Percentiles rank a stretch among this genome's conserved stretches.
phyloP scores from a whole-genome alignment of 2,113 vertebrate species.

The Trogon surrucura region DNA sequence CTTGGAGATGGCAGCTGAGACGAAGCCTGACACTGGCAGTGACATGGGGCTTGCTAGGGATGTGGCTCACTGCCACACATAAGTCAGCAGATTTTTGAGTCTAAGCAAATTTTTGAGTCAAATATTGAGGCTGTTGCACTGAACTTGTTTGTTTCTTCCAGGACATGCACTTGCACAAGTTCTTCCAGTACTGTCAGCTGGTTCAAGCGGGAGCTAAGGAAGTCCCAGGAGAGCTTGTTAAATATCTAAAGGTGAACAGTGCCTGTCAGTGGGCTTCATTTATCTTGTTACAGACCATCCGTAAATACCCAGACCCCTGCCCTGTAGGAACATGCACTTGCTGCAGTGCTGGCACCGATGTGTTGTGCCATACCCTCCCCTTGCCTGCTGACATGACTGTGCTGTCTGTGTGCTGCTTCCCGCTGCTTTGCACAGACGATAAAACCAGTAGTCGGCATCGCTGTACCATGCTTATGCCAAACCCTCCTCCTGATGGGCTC shows the following conservation, averaged over 20 bases:
- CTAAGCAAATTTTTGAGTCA: too few species aligned
- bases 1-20: neutral
- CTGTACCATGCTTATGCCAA: neutral
- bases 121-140: neutral
- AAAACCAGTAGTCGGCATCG: neutral
- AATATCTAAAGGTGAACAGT: constrained; percentile 90
- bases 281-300: neutral
- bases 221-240: constrained; percentile 89
- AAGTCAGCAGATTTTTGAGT: neutral
- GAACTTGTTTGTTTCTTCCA: constrained; percentile 65
- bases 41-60: neutral
- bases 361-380: neutral
- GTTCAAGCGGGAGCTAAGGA: constrained; percentile 83
- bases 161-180: constrained; percentile 96
- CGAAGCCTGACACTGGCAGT: neutral
- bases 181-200: constrained; percentile 94
- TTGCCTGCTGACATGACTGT: neutral
- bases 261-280: neutral
- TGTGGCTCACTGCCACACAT: neutral
- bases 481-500: neutral
- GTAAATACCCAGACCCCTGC: neutral
- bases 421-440: neutral
- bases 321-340: neutral
- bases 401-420: neutral
- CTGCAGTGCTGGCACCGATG: accelerated